These are phyloP conservation scores for Acropternis orthonyx DNA, from an alignment of 2,797 vertebrate species.

Conservation along the genomic window DNA sequence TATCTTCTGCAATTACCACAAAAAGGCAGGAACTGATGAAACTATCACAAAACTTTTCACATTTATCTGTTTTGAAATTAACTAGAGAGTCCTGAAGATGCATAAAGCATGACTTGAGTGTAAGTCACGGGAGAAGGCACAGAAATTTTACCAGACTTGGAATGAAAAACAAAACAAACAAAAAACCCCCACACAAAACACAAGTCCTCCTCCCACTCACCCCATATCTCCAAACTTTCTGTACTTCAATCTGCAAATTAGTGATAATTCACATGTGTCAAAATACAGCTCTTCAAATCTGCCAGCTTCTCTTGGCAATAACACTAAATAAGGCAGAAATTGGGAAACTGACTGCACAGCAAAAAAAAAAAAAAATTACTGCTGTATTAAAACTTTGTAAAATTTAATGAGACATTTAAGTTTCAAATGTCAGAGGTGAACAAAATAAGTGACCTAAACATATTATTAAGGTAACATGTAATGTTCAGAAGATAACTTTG, in stretches of 20 bases:
- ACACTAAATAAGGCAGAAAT: background rate
- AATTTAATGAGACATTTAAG: background rate
- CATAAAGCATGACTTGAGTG: background rate
- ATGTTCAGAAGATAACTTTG: background rate
- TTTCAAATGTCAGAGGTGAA: background rate
- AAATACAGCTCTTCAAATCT: background rate
- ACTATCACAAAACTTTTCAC: background rate
- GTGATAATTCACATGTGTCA: background rate
- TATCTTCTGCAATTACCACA: background rate
- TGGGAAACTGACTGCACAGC: background rate
- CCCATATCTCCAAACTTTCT: background rate
- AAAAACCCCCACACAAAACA: background rate
- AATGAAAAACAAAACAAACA: background rate
- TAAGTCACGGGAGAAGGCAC: background rate
- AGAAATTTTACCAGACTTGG: background rate
- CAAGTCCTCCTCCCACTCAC: background rate
- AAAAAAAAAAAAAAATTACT: background rate
- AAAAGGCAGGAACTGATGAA: background rate
- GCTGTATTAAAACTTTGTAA: background rate
- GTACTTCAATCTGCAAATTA: background rate
- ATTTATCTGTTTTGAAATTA: background rate
- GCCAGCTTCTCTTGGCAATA: background rate
- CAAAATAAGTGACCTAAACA: background rate
- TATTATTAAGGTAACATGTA: background rate
- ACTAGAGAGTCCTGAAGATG: background rate